Evolutionary conservation across 2,888 invertebrate species (phyloP), one percentile per base, ranked within the genome.

Genomic region (Heliconius ethilla): DNA sequence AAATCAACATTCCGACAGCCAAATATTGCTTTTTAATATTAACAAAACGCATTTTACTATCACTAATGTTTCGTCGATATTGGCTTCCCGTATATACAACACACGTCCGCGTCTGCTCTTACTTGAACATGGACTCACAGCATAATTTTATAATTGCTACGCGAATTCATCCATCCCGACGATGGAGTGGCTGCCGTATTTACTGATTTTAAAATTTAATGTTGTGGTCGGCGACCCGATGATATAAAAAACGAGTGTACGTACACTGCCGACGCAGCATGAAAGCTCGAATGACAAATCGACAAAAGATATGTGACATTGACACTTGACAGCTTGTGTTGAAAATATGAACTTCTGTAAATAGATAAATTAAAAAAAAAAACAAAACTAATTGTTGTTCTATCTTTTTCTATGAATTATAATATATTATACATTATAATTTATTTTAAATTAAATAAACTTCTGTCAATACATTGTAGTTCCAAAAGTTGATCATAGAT

Each of bases 21-120:
- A 94, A 83, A 84, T 94, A 94, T 88, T 94, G 94, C 88, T 94
- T 94, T 83, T 94, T 94, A 79, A 93, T 89, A 83, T 89, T 91
- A 82, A 92, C 87, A 89, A 94, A 93, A 89, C 89, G 89, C 94
- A 93, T 93, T 85, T 87, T 93, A 89, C 83, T 87, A 83, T 87
- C 82, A 82, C 81, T 82, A 62, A 78, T 74, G 73, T 80, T 81
- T 76, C 77, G 40, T 67, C 73, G 62, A 77, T 77, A 74, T 67
- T 70, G 72, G 76, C 70, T 76, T 80, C 65, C 67, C 51, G 70
- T 62, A 78, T 22, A 51, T 75, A 73, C 78, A 70, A 78, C 70
- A 76, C 81, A 82, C 79, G 80, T 82, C 75, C 73, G 75, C 77
- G 72, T 74, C 75, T 78, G 70, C 29, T 67, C 51, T 70, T 75